These are phyloP conservation scores for Semnornis frantzii DNA, from an alignment of 2,113 vertebrate species.

Conservation along the genomic window DNA sequence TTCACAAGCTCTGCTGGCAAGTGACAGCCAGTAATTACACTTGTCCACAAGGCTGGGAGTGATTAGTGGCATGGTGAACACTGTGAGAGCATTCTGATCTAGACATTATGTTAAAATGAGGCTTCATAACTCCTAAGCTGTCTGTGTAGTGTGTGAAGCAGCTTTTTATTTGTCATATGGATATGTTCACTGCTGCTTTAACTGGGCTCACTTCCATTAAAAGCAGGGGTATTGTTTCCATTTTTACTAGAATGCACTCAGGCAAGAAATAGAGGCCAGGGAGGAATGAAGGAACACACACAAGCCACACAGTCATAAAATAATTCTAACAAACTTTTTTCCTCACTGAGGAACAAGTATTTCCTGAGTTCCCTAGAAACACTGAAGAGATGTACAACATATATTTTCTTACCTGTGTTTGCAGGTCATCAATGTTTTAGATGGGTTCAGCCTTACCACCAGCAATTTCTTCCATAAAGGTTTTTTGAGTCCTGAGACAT, in stretches of 20 bases:
- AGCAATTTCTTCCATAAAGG: not conserved
- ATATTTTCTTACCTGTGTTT: not conserved
- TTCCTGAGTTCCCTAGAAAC: not conserved
- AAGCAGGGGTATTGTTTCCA: not conserved
- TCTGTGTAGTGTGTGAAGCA: not conserved
- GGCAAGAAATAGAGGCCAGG: accelerated
- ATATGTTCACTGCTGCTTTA: not conserved
- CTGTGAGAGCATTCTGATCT: not conserved
- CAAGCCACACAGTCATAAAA: not conserved
- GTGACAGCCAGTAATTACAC: not conserved
- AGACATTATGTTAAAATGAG: not conserved
- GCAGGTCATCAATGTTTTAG: not conserved
- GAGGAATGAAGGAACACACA: not conserved
- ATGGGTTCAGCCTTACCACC: not conserved
- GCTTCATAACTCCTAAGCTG: not conserved
- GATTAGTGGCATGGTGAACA: not conserved
- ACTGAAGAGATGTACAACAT: not conserved
- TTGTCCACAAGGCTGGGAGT: not conserved
- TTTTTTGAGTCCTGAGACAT: not conserved
- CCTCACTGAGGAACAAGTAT: not conserved
- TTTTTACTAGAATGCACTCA: not conserved
- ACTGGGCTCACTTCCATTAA: not conserved
- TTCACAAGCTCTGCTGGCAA: not conserved
- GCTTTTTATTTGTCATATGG: not conserved
- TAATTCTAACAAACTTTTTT: not conserved